Evolutionary conservation across 2,888 invertebrate species (phyloP), one percentile per base, ranked within the genome.

Genomic region (Phlogophora meticulosa): DNA sequence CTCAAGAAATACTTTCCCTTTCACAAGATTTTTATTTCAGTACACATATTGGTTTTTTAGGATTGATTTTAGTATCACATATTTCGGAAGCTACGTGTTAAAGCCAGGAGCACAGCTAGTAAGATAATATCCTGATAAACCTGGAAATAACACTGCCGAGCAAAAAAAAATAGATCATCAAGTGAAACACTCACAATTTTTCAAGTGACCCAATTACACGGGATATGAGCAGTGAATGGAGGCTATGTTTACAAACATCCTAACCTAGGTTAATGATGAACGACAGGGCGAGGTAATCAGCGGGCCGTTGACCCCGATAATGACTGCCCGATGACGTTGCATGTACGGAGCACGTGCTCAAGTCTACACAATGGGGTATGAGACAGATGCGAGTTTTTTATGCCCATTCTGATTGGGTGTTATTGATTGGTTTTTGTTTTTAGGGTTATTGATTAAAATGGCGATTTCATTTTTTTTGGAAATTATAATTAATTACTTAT

Each of bases 261-360:
- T 94, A 95, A 95, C 95, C 95, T 95, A 95, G 95, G 94, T 93
- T 95, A 95, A 95, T 95, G 94, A 93, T 93, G 92, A 94, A 91
- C 92, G 94, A 92, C 94, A 95, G 93, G 94, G 94, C 93, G 85
- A 90, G 94, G 94, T 94, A 94, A 95, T 95, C 94, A 95, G 90
- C 88, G 88, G 91, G 93, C 88, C 93, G 88, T 91, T 94, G 94
- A 94, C 94, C 95, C 88, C 92, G 90, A 90, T 95, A 95, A 95
- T 95, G 95, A 95, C 93, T 94, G 92, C 85, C 91, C 94, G 92
- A 95, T 95, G 95, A 95, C 95, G 93, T 70, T 94, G 95, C 95
- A 95, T 86, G 91, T 90, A 87, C 88, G 89, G 91, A 93, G 94
- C 92, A 93, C 93, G 87, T 88, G 84, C 85, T 85, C 81, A 48